A percentile compares a stretch with the other conserved stretches of the same genome.
phyloP scores from a whole-genome alignment of 2,888 invertebrate genomes.

The Boloria selene region DNA sequence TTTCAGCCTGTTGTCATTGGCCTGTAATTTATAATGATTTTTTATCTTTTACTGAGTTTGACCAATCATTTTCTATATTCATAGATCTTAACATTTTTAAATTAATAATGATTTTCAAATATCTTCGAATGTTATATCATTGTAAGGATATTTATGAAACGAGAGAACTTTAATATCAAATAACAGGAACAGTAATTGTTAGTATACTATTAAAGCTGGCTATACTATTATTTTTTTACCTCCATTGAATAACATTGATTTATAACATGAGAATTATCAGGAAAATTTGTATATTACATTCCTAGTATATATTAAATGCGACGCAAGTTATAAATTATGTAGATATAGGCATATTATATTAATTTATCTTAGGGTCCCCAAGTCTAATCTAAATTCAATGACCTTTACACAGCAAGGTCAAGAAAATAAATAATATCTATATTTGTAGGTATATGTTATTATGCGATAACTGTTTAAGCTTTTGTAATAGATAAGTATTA shows the following conservation, averaged over 20 bases:
- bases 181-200: no score
- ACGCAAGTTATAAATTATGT: not conserved
- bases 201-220: no score
- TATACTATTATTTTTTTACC: no score
- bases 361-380: slow-evolving; percentile 1
- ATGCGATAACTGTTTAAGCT: slow-evolving; percentile 45
- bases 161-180: no score
- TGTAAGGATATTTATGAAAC: no score
- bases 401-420: slow-evolving; percentile 71
- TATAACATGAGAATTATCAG: no score
- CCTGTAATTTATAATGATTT: slow-evolving; percentile 64
- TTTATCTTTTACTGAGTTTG: slow-evolving; percentile 1
- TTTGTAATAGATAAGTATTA: slow-evolving; percentile 56
- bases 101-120: no score
- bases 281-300: no score
- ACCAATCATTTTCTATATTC: not conserved
- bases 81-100: not conserved
- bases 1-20: slow-evolving; percentile 63
- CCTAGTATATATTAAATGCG: no score
- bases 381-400: slow-evolving; percentile 39
- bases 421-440: slow-evolving; percentile 44
- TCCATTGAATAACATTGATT: no score
- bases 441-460: slow-evolving; percentile 32
- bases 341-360: not conserved
- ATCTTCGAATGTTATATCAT: no score